Evolutionary conservation across 2,113 vertebrate species (phyloP), one percentile per base, ranked within the genome.

Genomic region (Protomyctophum bolini): DNA sequence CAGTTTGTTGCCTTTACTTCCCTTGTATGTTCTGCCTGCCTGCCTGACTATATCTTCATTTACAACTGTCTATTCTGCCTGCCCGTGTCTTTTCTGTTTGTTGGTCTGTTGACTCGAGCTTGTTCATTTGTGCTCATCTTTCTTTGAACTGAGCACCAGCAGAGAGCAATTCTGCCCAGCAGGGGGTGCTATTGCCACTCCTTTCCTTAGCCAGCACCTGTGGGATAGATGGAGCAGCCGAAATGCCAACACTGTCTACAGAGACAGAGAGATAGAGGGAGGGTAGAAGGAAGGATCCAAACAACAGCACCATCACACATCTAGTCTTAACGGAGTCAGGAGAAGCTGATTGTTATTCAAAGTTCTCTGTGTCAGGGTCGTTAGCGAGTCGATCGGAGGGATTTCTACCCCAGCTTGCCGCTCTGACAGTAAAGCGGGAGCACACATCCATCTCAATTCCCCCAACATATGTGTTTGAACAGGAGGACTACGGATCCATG

Each of bases 141-240:
- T 58, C 14, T 6, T 28, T 28, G 14, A 61, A 58, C 59, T 21
- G 61, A 66, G 9, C 7, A n/a, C 9, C 54, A 58, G 7, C 76
- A 80, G 52, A 81, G 8, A 10, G 47, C 5, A 1, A 0, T 14
- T 66, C 61, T 4, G 7, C 56, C 89, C 93, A 93, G 91, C 87
- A 93, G 91, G 92, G 88, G 92, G 89, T 81, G 91, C 67, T 92
- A 88, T 90, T 84, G 82, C 68, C 85, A 80, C 89, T 93, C 58
- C 82, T 89, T 92, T 90, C 73, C 50, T 7, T 29, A 68, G 65
- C 72, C 60, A 55, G 60, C 85, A 89, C 86, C 89, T 88, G 71
- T 79, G 91, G 88, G 86, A 89, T 65, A 76, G 78, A 75, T 77
- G 5, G 33, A 71, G 69, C 70, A 71, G 69, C 71, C 77, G 76